Base-by-base conservation (phyloP, 2,888 invertebrate genomes). In the Bombyx huttoni region DNA sequence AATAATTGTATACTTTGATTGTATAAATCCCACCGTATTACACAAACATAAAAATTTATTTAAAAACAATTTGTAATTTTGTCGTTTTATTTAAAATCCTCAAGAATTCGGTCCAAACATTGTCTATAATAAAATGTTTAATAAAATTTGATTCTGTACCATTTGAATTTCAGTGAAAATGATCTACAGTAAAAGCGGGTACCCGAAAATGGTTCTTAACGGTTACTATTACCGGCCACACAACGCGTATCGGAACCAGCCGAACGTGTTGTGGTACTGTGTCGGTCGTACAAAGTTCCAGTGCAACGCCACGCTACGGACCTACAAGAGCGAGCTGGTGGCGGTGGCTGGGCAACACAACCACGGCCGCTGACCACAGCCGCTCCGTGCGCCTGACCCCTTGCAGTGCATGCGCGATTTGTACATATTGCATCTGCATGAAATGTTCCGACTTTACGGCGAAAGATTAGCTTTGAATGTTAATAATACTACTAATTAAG, bases 181-280 rank as follows among this genome's bases (percentile, higher is more conserved):
- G 54, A 54, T 58, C 51, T 56, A 58, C 53, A 54, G 57, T 10
- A 49, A 55, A 57, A 79, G 75, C 56, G 86, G 85, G 47, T 87
- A 85, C 54, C 85, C 85, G 54, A 87, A 84, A 69, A 58, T 88
- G 58, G 61, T 74, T 54, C 56, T 77, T 58, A 64, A 79, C 56
- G 85, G 85, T 51, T 86, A 84, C 62, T 64, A 68, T 57, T 88
- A 76, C 58, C 73, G 86, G 10, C 83, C 86, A 2, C 87, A 88
- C 65, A 88, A 88, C 61, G 85, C 82, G 46, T 86, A 88, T 57
- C 72, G 87, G 51, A 84, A 85, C 53, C 78, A 79, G 59, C 78
- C 81, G 1, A 79, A 73, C 57, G 70, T 85, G 46, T 61, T 88
- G 49, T 88, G 87, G 87, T 87, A 88, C 61, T 88, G 88, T 55